Conservation (phyloP, 2,888 invertebrate genomes). For the Ormyrus thymus region DNA sequence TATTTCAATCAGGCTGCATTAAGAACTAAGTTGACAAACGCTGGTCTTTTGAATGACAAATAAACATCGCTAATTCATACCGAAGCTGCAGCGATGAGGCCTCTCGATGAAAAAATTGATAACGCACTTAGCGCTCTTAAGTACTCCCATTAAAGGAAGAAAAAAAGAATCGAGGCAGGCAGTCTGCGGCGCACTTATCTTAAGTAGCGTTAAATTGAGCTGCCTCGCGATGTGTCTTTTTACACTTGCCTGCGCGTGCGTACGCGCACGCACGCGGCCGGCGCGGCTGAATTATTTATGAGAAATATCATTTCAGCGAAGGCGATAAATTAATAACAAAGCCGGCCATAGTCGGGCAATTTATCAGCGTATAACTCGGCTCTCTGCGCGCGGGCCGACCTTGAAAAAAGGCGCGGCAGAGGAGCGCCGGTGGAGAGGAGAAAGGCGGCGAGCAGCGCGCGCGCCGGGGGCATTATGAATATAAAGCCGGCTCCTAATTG, state of each 20-base stretch:
- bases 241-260: neutral
- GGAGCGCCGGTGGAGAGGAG: conserved; percentile 11
- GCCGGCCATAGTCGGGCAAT: conserved; percentile 29
- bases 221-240: neutral
- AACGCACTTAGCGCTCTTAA: conserved; percentile 5
- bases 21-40: too few species aligned
- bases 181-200: conserved; percentile 16
- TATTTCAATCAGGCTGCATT: too few species aligned
- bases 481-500: conserved; percentile 67
- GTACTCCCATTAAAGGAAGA: neutral
- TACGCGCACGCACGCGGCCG: neutral
- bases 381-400: conserved; percentile 20
- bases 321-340: conserved; percentile 49
- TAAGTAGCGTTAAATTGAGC: conserved; percentile 21
- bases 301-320: conserved; percentile 40
- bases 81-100: neutral
- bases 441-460: neutral
- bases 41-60: too few species aligned
- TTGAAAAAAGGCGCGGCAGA: conserved; percentile 48
- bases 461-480: conserved; percentile 65
- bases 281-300: conserved; percentile 36
- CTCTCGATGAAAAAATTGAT: neutral
- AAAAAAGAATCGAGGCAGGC: conserved; percentile 7
- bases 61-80: too few species aligned
- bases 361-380: conserved; percentile 43